Evolutionary conservation across 2,888 invertebrate species (phyloP).

Genomic region (Hyalella azteca): DNA sequence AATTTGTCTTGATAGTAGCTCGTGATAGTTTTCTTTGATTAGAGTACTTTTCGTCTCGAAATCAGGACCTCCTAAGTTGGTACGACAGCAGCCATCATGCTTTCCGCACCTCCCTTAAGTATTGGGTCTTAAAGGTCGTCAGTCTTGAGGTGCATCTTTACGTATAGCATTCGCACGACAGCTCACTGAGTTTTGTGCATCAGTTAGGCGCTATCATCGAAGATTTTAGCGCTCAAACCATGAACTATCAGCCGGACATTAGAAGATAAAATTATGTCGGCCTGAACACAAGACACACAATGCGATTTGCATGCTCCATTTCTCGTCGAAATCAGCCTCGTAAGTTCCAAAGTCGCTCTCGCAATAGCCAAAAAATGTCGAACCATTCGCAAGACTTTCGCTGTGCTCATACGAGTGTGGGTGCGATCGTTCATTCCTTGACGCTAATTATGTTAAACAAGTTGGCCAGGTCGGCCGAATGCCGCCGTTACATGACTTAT

Average conservation of each 20-base stretch:
- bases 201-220: neutral
- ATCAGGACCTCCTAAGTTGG: constrained; percentile 18
- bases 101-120: constrained; percentile 21
- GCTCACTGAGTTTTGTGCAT: neutral
- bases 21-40: no score
- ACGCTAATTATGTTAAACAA: constrained; percentile 32
- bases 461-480: neutral
- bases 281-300: neutral
- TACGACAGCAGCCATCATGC: neutral
- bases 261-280: neutral
- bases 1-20: neutral
- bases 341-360: neutral
- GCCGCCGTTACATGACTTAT: neutral
- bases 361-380: neutral
- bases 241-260: neutral
- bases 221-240: neutral
- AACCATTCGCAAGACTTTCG: neutral
- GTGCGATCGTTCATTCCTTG: no score
- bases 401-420: neutral
- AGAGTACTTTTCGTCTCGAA: no score
- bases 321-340: no score
- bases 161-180: neutral
- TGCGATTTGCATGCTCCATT: neutral
- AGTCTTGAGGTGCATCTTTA: constrained; percentile 1
- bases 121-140: neutral